Percentiles rank a stretch among this genome's conserved stretches.
Evolutionary conservation across 2,113 vertebrate genomes (phyloP).

Genomic region (Salvelinus alpinus): DNA sequence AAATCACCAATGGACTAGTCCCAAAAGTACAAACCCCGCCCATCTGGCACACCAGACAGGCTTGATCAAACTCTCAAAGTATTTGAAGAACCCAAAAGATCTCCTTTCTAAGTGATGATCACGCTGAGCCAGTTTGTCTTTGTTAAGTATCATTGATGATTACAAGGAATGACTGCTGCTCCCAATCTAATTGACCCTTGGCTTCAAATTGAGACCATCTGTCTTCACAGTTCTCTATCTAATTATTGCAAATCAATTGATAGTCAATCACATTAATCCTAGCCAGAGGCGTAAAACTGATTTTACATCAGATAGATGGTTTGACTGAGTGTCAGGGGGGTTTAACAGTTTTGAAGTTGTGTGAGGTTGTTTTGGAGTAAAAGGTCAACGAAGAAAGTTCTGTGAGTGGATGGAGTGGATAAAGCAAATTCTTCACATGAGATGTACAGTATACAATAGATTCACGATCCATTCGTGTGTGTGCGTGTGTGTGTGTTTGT

Average conservation of each 20-base stretch:
- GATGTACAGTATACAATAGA: background rate
- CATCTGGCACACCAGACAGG: too few species aligned
- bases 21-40: background rate
- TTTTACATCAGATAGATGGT: background rate
- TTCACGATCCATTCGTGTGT: background rate
- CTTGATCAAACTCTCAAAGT: too few species aligned
- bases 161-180: slow-evolving; percentile 52
- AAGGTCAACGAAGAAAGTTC: background rate
- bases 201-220: slow-evolving; percentile 61
- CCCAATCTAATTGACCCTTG: slow-evolving; percentile 63
- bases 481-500: background rate
- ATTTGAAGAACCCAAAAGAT: too few species aligned
- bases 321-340: too few species aligned
- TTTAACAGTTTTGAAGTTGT: background rate
- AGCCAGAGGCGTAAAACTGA: slow-evolving; percentile 3
- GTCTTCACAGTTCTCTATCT: slow-evolving; percentile 58
- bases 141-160: slow-evolving; percentile 58
- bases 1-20: background rate
- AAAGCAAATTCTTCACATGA: too few species aligned
- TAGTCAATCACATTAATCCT: slow-evolving; percentile 55
- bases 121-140: slow-evolving; percentile 36
- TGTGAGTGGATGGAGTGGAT: background rate
- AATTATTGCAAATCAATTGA: slow-evolving; percentile 64
- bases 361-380: background rate
- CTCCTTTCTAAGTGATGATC: background rate